Evolutionary conservation across 2,888 invertebrate genomes (phyloP), one percentile per base, ranked within the genome.

Genomic region (Calameuta idolon): DNA sequence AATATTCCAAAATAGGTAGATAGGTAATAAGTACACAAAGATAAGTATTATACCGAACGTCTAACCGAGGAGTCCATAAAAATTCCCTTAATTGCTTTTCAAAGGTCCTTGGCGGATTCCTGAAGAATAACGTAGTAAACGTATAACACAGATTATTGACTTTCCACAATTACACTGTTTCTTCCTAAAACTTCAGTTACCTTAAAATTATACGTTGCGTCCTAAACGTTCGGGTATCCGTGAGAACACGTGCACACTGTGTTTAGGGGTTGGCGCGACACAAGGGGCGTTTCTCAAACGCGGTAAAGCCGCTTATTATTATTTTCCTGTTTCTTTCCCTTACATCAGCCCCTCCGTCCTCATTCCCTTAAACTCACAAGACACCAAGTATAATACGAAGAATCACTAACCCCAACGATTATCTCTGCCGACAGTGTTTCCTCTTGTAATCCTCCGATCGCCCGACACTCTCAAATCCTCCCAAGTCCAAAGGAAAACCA

Each of bases 241-340:
- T 69, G 31, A 77, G 75, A 77, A 68, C 77, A 77, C 77, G 77
- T 77, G 77, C 69, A 77, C 75, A 76, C 77, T 77, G 31, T 55
- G 15, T 69, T 77, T 75, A 71, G 23, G 31, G 55, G 55, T 55
- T 35, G 35, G 76, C 55, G 76, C 76, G 73, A 73, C 37, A 55
- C 73, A 76, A 55, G 55, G 23, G 55, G 55, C 55, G 55, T 55
- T 55, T 23, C 55, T 23, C 23, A 9, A 55, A 23, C 23, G 55
- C 55, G 23, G 55, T 55, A 55, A 55, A 55, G 55, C 55, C 55
- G 55, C 55, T 75, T 15, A n/a, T 30, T 15, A 12, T 76, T 35
- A 34, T 69, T 12, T 69, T 34, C n/a, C 12, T 69, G 12, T 75
- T 34, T 69, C 69, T 74, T 11, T 12, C 30, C 34, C 33, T 11